These are phyloP conservation scores for Leucoraja ocellata DNA, from an alignment of 2,797 vertebrate genomes.

Conservation along the genomic window DNA sequence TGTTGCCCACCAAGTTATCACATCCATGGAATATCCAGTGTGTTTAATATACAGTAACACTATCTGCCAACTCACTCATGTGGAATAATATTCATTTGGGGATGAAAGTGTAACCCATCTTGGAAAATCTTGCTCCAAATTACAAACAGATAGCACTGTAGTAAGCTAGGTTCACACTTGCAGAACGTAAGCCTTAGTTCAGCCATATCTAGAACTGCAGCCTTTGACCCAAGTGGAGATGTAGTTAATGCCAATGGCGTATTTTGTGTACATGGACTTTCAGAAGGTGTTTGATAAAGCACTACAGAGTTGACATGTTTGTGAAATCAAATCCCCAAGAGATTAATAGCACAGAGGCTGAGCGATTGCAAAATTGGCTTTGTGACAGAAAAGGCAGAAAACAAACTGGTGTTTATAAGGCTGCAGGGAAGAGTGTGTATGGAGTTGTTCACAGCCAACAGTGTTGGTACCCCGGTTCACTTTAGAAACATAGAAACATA, in stretches of 20 bases:
- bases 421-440: not conserved
- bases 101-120: not conserved
- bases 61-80: not conserved
- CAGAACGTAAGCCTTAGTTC: not conserved
- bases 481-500: not conserved
- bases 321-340: not conserved
- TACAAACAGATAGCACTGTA: not conserved
- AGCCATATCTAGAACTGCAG: not conserved
- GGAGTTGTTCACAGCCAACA: not conserved
- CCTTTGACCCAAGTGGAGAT: not conserved
- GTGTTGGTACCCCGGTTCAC: not conserved
- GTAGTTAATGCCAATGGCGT: not conserved
- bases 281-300: not conserved
- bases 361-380: not conserved
- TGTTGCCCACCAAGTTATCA: not conserved
- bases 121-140: not conserved
- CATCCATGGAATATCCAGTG: not conserved
- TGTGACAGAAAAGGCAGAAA: not conserved
- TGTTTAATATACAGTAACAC: not conserved
- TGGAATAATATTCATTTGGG: not conserved
- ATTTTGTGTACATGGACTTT: not conserved
- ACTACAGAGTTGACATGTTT: not conserved
- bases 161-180: not conserved
- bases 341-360: not conserved
- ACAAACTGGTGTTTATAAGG: not conserved